Percentiles rank a stretch among this genome's conserved stretches.
phyloP scores from a whole-genome alignment of 2,113 vertebrate genomes.

The Centropristis striata region DNA sequence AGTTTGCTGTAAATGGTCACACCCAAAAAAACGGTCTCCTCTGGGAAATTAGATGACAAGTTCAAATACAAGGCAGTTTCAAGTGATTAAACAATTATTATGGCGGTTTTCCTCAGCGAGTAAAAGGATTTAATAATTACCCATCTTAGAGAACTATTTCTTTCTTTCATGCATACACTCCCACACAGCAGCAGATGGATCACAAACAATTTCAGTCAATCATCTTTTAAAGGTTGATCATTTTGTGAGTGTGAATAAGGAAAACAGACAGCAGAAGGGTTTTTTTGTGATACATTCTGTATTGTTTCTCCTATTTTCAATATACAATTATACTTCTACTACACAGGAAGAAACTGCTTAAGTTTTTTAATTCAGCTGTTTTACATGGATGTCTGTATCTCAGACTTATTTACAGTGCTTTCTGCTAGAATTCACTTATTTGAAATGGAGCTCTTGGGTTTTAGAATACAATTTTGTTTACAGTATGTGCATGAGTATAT shows the following conservation, averaged over 20 bases:
- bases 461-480: constrained; percentile 63
- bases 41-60: neutral
- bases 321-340: constrained; percentile 45
- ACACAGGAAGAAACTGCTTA: constrained; percentile 44
- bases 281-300: constrained; percentile 49
- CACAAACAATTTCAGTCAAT: neutral
- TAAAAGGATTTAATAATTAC: neutral
- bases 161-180: neutral
- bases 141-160: no score
- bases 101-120: neutral
- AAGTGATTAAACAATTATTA: neutral
- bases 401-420: constrained; percentile 62
- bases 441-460: constrained; percentile 23
- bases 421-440: constrained; percentile 14
- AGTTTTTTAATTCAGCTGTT: constrained; percentile 25
- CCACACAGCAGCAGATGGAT: neutral
- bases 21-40: neutral
- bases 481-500: constrained; percentile 74
- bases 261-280: constrained; percentile 12
- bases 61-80: neutral
- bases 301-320: constrained; percentile 59
- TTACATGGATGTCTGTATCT: constrained; percentile 21
- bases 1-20: neutral
- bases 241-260: neutral
- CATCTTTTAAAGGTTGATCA: constrained; percentile 9